A percentile compares a stretch with the other conserved stretches of the same genome.
phyloP scores from a whole-genome alignment of 2,888 invertebrate genomes.

The Arrhopalites spinosus region DNA sequence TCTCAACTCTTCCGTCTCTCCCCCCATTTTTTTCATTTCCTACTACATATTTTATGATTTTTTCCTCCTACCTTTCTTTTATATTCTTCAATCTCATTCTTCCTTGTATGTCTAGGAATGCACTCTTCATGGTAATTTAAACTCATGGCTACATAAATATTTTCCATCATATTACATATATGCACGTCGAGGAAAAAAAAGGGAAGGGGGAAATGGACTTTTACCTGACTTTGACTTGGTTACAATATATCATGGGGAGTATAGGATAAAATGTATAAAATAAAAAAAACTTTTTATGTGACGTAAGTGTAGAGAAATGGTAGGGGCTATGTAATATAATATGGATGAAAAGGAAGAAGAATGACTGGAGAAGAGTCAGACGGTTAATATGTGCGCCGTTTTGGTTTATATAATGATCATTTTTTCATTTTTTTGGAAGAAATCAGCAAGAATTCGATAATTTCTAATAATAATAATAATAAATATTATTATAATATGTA shows the following conservation, averaged over 20 bases:
- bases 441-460: constrained; percentile 24
- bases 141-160: no score
- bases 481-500: neutral
- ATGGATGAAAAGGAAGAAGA: neutral
- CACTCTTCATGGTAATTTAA: no score
- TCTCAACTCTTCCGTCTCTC: neutral
- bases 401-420: constrained; percentile 4
- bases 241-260: neutral
- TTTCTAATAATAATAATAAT: constrained; percentile 10
- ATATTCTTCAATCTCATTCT: no score
- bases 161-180: no score
- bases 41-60: no score
- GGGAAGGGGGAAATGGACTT: no score
- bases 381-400: constrained; percentile 24
- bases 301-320: neutral
- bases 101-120: no score
- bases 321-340: neutral
- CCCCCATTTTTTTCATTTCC: neutral
- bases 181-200: neutral
- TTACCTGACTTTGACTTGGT: no score
- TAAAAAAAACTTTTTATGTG: neutral
- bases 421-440: constrained; percentile 9
- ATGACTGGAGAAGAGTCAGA: constrained; percentile 23
- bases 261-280: neutral
- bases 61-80: no score